phyloP scores from a whole-genome alignment of 2,888 invertebrate species.

The Synanthedon myopaeformis region DNA sequence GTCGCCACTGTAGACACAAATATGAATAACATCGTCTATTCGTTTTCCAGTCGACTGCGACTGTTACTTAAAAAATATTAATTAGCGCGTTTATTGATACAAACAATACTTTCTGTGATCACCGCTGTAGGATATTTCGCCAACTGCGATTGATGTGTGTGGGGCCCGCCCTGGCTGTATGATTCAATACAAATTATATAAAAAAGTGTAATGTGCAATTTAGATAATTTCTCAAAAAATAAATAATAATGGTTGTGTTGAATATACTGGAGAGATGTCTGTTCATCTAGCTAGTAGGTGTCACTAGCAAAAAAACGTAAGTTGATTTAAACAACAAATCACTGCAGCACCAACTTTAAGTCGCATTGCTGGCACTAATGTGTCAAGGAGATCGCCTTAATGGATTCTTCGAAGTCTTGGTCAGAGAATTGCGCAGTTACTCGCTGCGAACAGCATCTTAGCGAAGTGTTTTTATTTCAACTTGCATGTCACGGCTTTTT shows the following conservation, averaged over 20 bases:
- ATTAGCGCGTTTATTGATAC: conserved; percentile 17
- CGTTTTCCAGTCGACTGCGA: conserved; percentile 1
- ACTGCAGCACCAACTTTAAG: conserved; percentile 3
- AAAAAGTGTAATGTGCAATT: conserved; percentile 17
- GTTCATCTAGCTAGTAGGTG: conserved; percentile 16
- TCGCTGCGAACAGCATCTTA: not conserved
- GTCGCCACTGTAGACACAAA: conserved; percentile 8
- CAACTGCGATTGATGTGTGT: conserved; percentile 22
- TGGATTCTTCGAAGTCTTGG: conserved; percentile 44
- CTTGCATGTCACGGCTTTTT: conserved; percentile 32
- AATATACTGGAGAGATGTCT: conserved; percentile 26
- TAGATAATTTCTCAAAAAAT: conserved; percentile 12
- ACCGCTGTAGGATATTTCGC: conserved; percentile 21
- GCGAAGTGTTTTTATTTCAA: conserved; percentile 22
- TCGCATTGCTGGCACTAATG: conserved; percentile 28
- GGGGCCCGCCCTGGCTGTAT: conserved; percentile 15
- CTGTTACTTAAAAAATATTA: conserved; percentile 20
- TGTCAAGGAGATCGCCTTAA: conserved; percentile 48
- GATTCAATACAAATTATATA: conserved; percentile 2
- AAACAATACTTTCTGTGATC: conserved; percentile 27
- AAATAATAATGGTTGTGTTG: conserved; percentile 9
- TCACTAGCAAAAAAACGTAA: conserved; percentile 11
- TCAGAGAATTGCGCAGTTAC: conserved; percentile 53
- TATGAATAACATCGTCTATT: not conserved
- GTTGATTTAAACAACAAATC: conserved; percentile 33